phyloP scores from a whole-genome alignment of 2,797 vertebrate genomes.

The Channa striata region DNA sequence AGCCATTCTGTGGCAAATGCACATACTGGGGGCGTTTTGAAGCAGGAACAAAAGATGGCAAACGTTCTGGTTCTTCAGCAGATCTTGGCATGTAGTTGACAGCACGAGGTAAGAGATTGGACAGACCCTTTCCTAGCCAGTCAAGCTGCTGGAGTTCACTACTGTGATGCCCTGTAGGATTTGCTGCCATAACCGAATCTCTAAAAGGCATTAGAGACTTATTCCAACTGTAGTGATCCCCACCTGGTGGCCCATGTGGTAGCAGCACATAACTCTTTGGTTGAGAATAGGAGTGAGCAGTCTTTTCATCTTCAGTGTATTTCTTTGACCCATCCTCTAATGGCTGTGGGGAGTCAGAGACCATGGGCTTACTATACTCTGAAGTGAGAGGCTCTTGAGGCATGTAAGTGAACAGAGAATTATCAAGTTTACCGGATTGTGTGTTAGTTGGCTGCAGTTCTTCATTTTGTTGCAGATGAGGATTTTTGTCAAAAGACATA shows the following conservation, averaged over 20 bases:
- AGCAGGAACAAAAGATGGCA: background rate
- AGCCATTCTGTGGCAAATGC: conserved; percentile 1
- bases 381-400: conserved; percentile 39
- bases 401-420: conserved; percentile 30
- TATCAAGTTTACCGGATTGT: background rate
- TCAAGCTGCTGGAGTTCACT: background rate
- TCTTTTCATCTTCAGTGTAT: conserved; percentile 1
- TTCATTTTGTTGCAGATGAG: conserved; percentile 7
- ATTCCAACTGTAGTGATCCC: background rate
- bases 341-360: background rate
- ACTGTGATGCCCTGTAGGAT: background rate
- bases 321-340: conserved; percentile 8
- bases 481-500: conserved; percentile 1
- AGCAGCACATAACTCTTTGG: conserved; percentile 50
- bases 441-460: background rate
- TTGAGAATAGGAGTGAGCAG: background rate
- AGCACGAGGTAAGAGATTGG: background rate
- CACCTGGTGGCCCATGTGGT: conserved; percentile 58
- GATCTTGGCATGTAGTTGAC: background rate
- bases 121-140: background rate
- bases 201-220: background rate
- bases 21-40: background rate
- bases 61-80: background rate
- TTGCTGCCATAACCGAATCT: background rate
- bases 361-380: background rate